Evolutionary conservation across 23 tunicate species (phyloP).

Genomic region (Ascidia mentula): DNA sequence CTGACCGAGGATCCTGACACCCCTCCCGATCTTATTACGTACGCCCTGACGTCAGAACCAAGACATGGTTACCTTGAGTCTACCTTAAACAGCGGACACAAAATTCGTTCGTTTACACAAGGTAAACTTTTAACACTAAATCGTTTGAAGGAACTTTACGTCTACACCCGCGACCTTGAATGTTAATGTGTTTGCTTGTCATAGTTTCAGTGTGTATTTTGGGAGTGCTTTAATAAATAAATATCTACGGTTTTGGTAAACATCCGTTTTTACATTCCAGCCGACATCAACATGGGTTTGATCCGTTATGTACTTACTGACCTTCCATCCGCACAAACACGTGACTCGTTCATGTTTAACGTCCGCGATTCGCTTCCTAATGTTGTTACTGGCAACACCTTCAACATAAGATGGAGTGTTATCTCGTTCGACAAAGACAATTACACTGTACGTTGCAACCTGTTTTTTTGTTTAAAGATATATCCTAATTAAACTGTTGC

Average conservation of each 20-base stretch:
- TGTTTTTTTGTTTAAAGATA: no score
- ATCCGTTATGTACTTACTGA: slow-evolving; percentile 82
- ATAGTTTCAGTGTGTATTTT: no score
- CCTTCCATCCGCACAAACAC: slow-evolving; percentile 33
- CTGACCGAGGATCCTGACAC: slow-evolving; percentile 97
- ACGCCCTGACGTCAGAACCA: slow-evolving; percentile 76
- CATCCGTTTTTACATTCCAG: slow-evolving; percentile 24
- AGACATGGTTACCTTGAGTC: slow-evolving; percentile 84
- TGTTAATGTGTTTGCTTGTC: neutral
- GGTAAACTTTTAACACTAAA: slow-evolving; percentile 34
- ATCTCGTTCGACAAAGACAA: slow-evolving; percentile 65
- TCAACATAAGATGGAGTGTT: slow-evolving; percentile 91
- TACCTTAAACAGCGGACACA: slow-evolving; percentile 32
- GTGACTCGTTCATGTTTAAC: slow-evolving; percentile 94
- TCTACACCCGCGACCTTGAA: neutral
- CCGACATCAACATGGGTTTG: slow-evolving; percentile 76
- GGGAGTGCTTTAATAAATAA: no score
- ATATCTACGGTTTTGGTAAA: no score
- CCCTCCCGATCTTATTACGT: slow-evolving; percentile 56
- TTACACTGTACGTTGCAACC: slow-evolving; percentile 51
- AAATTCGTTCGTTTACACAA: slow-evolving; percentile 76
- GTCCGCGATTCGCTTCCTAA: slow-evolving; percentile 88
- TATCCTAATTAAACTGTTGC: no score
- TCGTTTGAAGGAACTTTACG: neutral
- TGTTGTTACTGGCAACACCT: slow-evolving; percentile 88